Evolutionary conservation across 2,888 invertebrate species (phyloP).

Genomic region (Microchrysa polita): DNA sequence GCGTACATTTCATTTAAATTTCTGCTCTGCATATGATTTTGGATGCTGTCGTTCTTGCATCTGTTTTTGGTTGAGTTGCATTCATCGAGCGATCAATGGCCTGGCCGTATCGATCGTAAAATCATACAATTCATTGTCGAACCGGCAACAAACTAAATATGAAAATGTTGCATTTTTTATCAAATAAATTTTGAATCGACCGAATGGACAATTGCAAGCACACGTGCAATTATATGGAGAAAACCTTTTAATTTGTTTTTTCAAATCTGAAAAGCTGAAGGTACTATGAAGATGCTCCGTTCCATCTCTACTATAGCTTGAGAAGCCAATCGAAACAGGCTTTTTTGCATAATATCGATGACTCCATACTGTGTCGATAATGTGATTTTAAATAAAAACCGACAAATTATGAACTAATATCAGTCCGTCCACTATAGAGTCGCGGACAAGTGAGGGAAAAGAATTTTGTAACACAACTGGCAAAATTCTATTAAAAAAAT

Average conservation of each 20-base stretch:
- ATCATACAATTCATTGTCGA: constrained; percentile 23
- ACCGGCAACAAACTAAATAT: constrained; percentile 9
- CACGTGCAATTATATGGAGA: constrained; percentile 32
- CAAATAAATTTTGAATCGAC: constrained; percentile 23
- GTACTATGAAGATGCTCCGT: neutral
- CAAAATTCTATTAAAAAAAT: constrained; percentile 34
- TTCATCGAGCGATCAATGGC: neutral
- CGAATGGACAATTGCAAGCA: constrained; percentile 40
- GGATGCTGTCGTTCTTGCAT: neutral
- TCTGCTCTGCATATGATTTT: neutral
- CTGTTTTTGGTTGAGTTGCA: neutral
- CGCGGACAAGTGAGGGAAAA: neutral
- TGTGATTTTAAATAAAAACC: constrained; percentile 33
- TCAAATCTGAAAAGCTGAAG: neutral
- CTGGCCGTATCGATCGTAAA: constrained; percentile 19
- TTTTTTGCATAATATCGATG: neutral
- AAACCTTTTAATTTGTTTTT: constrained; percentile 35
- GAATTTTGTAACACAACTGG: neutral
- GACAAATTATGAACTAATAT: constrained; percentile 36
- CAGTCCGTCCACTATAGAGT: neutral
- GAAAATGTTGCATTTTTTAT: constrained; percentile 24
- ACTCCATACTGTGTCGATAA: constrained; percentile 26
- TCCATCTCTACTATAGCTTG: constrained; percentile 19
- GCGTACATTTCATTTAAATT: neutral
- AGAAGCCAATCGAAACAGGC: constrained; percentile 10